These are phyloP conservation scores for Girardinichthys multiradiatus DNA, from an alignment of 2,113 vertebrate genomes.

Conservation along the genomic window DNA sequence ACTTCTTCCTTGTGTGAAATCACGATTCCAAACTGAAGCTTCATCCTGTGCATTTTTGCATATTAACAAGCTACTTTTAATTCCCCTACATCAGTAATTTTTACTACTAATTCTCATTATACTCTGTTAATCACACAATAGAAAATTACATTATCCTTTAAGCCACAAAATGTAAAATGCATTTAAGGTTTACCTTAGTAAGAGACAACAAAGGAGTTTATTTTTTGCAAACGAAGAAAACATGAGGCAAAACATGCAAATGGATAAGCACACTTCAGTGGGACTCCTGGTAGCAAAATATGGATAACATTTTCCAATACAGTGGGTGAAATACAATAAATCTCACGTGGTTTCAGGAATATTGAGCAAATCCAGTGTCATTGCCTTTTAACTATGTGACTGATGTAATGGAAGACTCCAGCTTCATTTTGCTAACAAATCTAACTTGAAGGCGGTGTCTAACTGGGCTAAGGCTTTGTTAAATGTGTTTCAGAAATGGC, in stretches of 20 bases:
- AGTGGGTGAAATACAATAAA: neutral
- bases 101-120: neutral
- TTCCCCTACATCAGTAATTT: too few relatives aligned
- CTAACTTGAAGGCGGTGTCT: neutral
- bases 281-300: neutral
- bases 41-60: neutral
- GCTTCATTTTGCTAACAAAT: neutral
- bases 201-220: neutral
- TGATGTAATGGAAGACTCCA: neutral
- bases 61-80: too few relatives aligned
- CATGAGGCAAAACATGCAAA: neutral
- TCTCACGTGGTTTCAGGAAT: neutral
- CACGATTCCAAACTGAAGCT: neutral
- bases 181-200: neutral
- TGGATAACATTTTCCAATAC: neutral
- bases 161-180: neutral
- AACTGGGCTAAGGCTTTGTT: constrained; percentile 9
- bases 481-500: neutral
- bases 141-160: neutral
- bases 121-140: neutral
- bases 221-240: neutral
- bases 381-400: constrained; percentile 6
- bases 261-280: neutral
- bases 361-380: constrained; percentile 2
- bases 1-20: too few relatives aligned